phyloP scores from a whole-genome alignment of 2,113 vertebrate species.

The Leucosticte australis region DNA sequence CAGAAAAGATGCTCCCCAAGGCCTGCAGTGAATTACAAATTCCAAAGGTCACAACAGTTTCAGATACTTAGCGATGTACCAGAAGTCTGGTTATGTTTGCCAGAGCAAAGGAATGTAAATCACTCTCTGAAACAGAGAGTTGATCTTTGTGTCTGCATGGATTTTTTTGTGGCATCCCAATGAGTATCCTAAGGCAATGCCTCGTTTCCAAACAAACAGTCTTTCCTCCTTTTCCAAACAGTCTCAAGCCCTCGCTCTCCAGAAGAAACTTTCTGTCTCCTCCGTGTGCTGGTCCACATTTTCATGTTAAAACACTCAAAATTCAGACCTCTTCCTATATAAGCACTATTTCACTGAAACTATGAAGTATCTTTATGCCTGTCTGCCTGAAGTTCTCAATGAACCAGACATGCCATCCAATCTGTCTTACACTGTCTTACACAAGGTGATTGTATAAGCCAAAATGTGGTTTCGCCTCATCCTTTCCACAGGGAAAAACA shows the following conservation, averaged over 20 bases:
- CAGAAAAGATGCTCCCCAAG: conserved; percentile 20
- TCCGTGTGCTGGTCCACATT: background rate
- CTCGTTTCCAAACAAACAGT: background rate
- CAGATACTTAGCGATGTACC: background rate
- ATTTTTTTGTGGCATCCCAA: background rate
- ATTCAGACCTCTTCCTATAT: background rate
- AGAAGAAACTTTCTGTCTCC: background rate
- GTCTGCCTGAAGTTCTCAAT: background rate
- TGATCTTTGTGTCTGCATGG: background rate
- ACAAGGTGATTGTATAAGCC: background rate
- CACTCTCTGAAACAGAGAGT: background rate
- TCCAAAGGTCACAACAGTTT: conserved; percentile 22
- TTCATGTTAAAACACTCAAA: background rate
- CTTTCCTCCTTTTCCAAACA: conserved; percentile 29
- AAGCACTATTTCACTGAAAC: background rate
- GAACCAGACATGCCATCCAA: background rate
- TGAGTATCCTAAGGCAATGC: background rate
- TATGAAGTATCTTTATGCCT: background rate
- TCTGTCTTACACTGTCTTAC: background rate
- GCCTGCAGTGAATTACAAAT: background rate
- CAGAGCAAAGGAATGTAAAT: conserved; percentile 12
- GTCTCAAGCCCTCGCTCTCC: background rate
- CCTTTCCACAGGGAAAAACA: background rate
- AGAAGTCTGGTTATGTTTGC: background rate
- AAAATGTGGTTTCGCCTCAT: background rate